phyloP scores from a whole-genome alignment of 2,113 vertebrate species.

The Plectropomus leopardus region DNA sequence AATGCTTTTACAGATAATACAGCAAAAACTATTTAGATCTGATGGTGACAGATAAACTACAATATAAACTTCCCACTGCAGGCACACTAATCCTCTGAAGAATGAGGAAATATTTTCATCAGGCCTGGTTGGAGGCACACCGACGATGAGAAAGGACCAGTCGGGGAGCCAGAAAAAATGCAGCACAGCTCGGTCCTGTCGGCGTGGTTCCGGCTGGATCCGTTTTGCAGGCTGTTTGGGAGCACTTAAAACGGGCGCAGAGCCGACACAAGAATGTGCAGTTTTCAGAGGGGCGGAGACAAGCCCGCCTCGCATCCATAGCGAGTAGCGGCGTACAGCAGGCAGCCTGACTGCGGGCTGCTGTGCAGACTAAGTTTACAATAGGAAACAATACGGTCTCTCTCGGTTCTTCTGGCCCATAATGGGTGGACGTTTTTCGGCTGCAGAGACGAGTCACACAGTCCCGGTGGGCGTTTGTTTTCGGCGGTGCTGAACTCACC shows the following conservation, averaged over 20 bases:
- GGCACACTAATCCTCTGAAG: neutral
- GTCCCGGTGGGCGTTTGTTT: constrained; percentile 22
- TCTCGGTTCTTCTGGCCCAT: constrained; percentile 51
- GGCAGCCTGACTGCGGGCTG: constrained; percentile 37
- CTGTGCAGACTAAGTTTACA: constrained; percentile 50
- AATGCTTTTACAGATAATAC: neutral
- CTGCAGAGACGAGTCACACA: constrained; percentile 1
- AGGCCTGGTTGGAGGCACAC: neutral
- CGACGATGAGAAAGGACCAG: neutral
- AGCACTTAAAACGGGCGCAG: constrained; percentile 60
- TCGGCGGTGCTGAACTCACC: constrained; percentile 37
- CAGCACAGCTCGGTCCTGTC: constrained; percentile 27
- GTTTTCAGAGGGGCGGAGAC: constrained; percentile 82
- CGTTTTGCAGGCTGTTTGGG: constrained; percentile 57
- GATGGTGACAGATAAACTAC: neutral
- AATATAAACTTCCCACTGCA: neutral
- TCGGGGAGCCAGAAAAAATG: neutral
- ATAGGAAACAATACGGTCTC: constrained; percentile 29
- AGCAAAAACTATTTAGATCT: neutral
- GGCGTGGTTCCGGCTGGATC: constrained; percentile 44
- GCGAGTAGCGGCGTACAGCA: constrained; percentile 30
- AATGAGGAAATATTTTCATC: neutral
- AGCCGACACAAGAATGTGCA: constrained; percentile 76
- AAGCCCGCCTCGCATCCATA: constrained; percentile 59
- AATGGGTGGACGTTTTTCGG: constrained; percentile 43